Evolutionary conservation across 2,888 invertebrate genomes (phyloP).

Genomic region (Hipparchia semele): DNA sequence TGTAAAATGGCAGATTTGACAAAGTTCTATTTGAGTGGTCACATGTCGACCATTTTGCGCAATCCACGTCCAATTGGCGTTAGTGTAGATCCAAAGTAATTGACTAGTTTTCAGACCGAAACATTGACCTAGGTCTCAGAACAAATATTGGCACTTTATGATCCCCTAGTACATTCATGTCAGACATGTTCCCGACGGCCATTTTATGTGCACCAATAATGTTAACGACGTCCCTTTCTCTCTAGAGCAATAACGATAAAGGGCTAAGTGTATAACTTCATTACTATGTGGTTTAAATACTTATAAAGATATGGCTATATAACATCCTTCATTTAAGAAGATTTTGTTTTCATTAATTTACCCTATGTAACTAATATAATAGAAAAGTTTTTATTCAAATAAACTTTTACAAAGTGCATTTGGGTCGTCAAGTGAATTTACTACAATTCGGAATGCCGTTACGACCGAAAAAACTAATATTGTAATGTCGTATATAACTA

Average conservation of each 20-base stretch:
- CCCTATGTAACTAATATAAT: too few relatives aligned
- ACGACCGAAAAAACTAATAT: too few relatives aligned
- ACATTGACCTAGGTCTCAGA: background rate
- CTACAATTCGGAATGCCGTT: too few relatives aligned
- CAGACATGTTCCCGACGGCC: constrained; percentile 7
- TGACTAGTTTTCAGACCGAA: background rate
- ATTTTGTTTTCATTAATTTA: too few relatives aligned
- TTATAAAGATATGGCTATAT: background rate
- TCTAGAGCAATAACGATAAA: constrained; percentile 10
- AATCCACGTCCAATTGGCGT: too few relatives aligned
- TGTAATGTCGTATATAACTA: too few relatives aligned
- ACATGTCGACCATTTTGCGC: too few relatives aligned
- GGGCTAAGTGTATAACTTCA: constrained; percentile 8
- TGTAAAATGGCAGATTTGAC: too few relatives aligned
- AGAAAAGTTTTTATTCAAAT: too few relatives aligned
- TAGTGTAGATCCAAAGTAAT: background rate
- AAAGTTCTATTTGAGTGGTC: too few relatives aligned
- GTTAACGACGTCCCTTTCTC: constrained; percentile 20
- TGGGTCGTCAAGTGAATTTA: too few relatives aligned
- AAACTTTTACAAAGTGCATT: too few relatives aligned
- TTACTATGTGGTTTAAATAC: constrained; percentile 1
- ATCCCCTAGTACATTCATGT: constrained; percentile 3
- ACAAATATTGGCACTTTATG: background rate
- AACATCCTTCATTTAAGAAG: background rate
- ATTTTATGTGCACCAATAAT: constrained; percentile 17